Evolutionary conservation across 2,797 vertebrate genomes (phyloP).

Genomic region (Pipistrellus kuhlii): DNA sequence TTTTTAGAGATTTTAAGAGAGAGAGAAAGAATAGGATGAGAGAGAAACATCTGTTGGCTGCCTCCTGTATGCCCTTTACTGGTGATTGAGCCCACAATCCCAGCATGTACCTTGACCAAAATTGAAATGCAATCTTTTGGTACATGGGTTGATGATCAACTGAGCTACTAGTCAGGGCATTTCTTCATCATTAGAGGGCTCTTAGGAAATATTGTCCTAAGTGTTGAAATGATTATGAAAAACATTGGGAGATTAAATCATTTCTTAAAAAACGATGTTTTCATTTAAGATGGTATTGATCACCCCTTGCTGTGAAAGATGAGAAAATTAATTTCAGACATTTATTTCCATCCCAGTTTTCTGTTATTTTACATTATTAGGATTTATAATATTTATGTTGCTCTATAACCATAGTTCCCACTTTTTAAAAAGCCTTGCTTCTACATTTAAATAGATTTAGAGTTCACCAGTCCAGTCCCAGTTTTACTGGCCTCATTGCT

Average conservation of each 20-base stretch:
- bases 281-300: conserved; percentile 2
- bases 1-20: no score
- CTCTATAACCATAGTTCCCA: conserved; percentile 18
- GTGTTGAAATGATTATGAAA: conserved; percentile 45
- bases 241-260: conserved; percentile 24
- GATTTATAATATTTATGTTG: not conserved
- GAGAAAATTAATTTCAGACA: not conserved
- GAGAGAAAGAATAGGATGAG: no score
- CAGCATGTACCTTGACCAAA: no score
- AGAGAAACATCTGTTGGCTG: no score
- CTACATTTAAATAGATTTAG: conserved; percentile 38
- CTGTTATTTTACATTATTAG: conserved; percentile 29
- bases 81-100: no score
- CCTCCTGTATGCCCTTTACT: no score
- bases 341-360: conserved; percentile 46
- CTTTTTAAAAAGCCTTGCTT: not conserved
- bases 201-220: conserved; percentile 18
- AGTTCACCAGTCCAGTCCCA: not conserved
- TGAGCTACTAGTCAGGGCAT: not conserved
- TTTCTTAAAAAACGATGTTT: not conserved
- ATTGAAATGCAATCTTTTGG: no score
- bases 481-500: conserved; percentile 23
- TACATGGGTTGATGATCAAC: no score
- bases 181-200: not conserved
- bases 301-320: conserved; percentile 2